phyloP scores from a whole-genome alignment of 2,113 vertebrate genomes.

The Tympanuchus pallidicinctus region DNA sequence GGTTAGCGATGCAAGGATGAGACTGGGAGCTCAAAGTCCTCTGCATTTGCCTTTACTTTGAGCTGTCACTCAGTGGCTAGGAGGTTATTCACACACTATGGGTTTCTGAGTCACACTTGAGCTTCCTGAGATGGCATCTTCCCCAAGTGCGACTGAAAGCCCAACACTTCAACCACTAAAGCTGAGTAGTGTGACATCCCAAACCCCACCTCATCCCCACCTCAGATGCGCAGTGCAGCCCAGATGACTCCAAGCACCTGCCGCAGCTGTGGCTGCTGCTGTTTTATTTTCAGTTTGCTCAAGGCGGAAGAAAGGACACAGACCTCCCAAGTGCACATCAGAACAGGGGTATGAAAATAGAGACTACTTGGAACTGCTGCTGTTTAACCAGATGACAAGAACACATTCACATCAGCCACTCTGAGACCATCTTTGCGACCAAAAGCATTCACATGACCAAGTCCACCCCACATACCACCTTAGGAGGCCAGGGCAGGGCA shows the following conservation, averaged over 20 bases:
- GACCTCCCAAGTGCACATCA: not conserved
- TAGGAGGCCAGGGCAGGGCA: not conserved
- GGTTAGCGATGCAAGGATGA: rapidly evolving
- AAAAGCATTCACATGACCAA: not conserved
- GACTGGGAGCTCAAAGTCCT: not conserved
- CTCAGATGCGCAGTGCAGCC: not conserved
- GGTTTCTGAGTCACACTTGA: not conserved
- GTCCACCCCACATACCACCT: not conserved
- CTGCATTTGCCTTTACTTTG: not conserved
- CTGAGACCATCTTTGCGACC: not conserved
- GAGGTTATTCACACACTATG: rapidly evolving
- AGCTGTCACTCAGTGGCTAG: not conserved
- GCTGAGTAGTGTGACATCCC: rapidly evolving
- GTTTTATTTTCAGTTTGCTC: not conserved
- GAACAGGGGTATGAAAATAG: not conserved
- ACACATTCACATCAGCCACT: not conserved
- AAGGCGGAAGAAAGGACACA: not conserved
- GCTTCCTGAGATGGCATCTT: not conserved
- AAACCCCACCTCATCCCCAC: not conserved
- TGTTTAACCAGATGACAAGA: not conserved
- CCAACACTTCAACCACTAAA: not conserved
- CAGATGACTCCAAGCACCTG: not conserved
- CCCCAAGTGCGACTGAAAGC: not conserved
- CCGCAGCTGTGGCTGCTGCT: not conserved
- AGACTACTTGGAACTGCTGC: not conserved